Conservation (phyloP, 1,140 invertebrate species). For the Drosophila neocordata region DNA sequence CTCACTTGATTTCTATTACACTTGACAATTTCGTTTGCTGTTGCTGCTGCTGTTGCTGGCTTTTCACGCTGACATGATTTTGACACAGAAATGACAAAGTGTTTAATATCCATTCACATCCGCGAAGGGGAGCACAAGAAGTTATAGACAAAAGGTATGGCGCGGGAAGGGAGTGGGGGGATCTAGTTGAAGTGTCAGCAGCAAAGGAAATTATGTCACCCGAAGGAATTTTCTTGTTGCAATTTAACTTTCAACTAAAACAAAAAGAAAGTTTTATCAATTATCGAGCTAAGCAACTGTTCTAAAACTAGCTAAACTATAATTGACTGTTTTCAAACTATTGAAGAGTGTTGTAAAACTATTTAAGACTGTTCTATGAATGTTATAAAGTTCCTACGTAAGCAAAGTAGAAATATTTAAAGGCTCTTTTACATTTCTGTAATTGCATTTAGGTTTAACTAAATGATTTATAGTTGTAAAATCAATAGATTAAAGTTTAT, state of each 20-base stretch:
- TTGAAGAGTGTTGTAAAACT: too few relatives aligned
- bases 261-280: neutral
- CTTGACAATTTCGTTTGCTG: slow-evolving; percentile 50
- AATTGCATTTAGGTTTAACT: too few relatives aligned
- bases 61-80: slow-evolving; percentile 67
- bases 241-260: neutral
- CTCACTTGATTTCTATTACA: slow-evolving; percentile 59
- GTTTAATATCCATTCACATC: slow-evolving; percentile 48
- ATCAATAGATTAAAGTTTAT: too few relatives aligned
- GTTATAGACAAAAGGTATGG: slow-evolving; percentile 34
- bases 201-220: slow-evolving; percentile 7
- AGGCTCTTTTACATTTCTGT: neutral
- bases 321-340: neutral
- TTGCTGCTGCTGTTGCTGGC: slow-evolving; percentile 23
- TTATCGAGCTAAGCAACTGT: neutral
- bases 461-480: too few relatives aligned
- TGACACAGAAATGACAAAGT: slow-evolving; percentile 75
- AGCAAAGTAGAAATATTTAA: neutral
- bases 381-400: neutral
- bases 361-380: neutral
- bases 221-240: neutral
- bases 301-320: neutral
- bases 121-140: slow-evolving; percentile 33
- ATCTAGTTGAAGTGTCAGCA: neutral
- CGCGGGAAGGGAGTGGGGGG: neutral